Conservation (phyloP, 2,888 invertebrate genomes). For the Neria commutata region DNA sequence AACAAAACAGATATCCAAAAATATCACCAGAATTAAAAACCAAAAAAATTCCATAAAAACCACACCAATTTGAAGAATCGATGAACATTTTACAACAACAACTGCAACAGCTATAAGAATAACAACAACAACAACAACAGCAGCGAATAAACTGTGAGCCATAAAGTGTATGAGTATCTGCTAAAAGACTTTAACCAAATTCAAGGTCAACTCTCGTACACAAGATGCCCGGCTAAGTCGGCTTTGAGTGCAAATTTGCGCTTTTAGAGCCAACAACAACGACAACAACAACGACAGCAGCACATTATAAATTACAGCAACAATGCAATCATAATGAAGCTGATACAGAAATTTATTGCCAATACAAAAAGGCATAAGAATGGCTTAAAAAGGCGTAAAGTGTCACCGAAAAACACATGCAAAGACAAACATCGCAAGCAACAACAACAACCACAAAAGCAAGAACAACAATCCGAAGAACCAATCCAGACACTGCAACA, state of each 20-base stretch:
- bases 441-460: not conserved
- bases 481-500: slow-evolving; percentile 2
- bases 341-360: not conserved
- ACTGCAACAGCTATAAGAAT: no score
- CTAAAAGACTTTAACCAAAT: slow-evolving; percentile 52
- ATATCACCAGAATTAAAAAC: not conserved
- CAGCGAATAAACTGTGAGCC: no score
- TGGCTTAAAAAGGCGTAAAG: not conserved
- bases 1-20: not conserved
- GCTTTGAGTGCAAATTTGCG: no score
- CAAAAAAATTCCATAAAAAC: not conserved
- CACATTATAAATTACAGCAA: not conserved
- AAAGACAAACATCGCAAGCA: not conserved
- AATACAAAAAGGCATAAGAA: not conserved
- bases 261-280: no score
- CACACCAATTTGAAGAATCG: no score
- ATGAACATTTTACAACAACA: no score
- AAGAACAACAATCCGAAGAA: not conserved
- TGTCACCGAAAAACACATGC: not conserved
- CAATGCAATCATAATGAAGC: slow-evolving; percentile 1
- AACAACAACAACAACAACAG: no score
- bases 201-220: slow-evolving; percentile 50
- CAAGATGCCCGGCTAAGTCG: not conserved
- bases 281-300: no score
- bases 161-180: no score